These are phyloP conservation scores for Bombyx huttoni DNA, from an alignment of 2,888 invertebrate genomes.

Conservation along the genomic window DNA sequence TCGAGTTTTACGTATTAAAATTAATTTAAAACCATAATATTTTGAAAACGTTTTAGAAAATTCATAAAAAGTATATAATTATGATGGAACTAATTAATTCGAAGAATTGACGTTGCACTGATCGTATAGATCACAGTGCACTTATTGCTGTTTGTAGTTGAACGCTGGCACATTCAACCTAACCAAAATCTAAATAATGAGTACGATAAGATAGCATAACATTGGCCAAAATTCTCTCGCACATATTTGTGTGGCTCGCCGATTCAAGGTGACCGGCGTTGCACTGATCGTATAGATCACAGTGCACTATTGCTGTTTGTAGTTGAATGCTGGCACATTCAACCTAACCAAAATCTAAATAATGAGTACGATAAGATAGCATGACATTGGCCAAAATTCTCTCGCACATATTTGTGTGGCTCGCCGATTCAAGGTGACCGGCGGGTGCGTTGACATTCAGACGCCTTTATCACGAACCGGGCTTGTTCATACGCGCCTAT, in stretches of 20 bases:
- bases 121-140: background rate
- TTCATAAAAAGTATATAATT: background rate
- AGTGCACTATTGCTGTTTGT: background rate
- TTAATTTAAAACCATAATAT: background rate
- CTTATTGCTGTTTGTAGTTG: background rate
- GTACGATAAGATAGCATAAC: conserved; percentile 39
- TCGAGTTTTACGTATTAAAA: background rate
- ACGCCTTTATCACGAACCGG: conserved; percentile 48
- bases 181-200: conserved; percentile 2
- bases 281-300: background rate
- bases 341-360: conserved; percentile 2
- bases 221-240: conserved; percentile 47
- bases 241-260: conserved; percentile 30
- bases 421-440: conserved; percentile 56
- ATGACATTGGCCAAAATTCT: conserved; percentile 51
- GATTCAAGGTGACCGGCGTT: conserved; percentile 50
- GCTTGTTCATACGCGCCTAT: conserved; percentile 35
- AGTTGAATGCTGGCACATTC: background rate
- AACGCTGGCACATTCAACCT: conserved; percentile 1
- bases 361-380: conserved; percentile 28
- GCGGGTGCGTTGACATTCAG: conserved; percentile 63
- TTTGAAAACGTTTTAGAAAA: no score
- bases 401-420: conserved; percentile 32
- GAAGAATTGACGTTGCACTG: background rate
- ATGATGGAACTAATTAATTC: background rate